A percentile compares a stretch with the other conserved stretches of the same genome.
These are phyloP conservation scores for Salmo trutta DNA, from an alignment of 2,797 vertebrate genomes.

Conservation along the genomic window DNA sequence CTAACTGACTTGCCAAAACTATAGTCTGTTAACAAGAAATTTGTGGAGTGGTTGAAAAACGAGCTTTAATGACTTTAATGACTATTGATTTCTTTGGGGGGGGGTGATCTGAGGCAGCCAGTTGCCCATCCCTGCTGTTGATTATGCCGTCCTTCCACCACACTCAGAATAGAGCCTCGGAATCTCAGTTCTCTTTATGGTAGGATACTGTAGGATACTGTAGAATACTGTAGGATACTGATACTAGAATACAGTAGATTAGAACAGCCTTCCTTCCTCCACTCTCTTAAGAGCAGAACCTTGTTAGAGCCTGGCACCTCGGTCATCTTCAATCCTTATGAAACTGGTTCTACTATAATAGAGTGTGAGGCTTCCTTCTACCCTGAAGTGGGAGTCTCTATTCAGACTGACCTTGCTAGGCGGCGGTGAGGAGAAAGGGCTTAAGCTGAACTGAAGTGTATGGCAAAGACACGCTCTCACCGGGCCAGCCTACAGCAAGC, in stretches of 20 bases:
- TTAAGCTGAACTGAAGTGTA: neutral
- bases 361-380: neutral
- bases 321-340: neutral
- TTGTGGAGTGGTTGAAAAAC: too few relatives aligned
- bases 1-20: too few relatives aligned
- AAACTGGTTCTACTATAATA: neutral
- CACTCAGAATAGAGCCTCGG: too few relatives aligned
- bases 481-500: neutral
- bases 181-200: neutral
- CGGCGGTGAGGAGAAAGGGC: neutral
- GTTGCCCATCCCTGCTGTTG: too few relatives aligned
- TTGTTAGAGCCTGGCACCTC: neutral
- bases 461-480: neutral
- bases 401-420: neutral
- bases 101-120: too few relatives aligned
- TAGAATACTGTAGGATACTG: neutral
- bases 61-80: too few relatives aligned
- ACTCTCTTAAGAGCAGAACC: neutral
- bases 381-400: neutral
- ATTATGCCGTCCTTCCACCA: too few relatives aligned
- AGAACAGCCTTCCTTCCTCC: neutral
- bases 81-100: too few relatives aligned
- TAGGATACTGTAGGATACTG: neutral
- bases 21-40: too few relatives aligned
- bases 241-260: neutral